Conservation (phyloP, 2,888 invertebrate species). For the Nemotelus pantherinus region DNA sequence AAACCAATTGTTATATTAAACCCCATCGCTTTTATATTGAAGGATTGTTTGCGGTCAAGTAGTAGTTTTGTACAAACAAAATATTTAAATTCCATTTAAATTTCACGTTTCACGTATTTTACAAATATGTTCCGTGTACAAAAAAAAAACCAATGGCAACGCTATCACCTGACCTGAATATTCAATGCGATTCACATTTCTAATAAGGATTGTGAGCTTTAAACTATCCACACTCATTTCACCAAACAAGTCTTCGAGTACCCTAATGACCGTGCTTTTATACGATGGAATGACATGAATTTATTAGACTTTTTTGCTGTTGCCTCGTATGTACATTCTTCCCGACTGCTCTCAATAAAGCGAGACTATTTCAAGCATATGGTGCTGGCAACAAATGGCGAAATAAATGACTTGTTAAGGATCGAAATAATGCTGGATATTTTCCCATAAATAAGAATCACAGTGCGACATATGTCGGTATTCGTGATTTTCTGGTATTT, state of each 20-base stretch:
- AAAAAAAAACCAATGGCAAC: constrained; percentile 45
- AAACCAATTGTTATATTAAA: no score
- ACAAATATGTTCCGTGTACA: background rate
- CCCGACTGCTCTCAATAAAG: background rate
- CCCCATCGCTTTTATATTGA: no score
- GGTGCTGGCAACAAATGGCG: background rate
- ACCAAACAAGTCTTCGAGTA: background rate
- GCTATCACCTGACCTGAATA: constrained; percentile 46
- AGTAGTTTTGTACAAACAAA: no score
- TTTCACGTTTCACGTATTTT: no score
- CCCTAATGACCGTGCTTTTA: background rate
- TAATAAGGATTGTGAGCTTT: background rate
- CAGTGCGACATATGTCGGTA: no score
- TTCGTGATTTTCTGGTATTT: no score
- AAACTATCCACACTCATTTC: no score
- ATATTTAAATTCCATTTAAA: no score
- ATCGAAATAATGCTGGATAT: background rate
- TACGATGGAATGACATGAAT: background rate
- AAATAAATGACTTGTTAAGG: background rate
- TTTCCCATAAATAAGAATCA: background rate
- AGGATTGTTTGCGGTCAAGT: no score
- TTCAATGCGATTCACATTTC: constrained; percentile 26
- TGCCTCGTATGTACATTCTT: background rate
- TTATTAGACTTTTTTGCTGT: background rate
- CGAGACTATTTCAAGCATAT: background rate